These are phyloP conservation scores for Tipula vernalis DNA, from an alignment of 2,888 invertebrate genomes.

Conservation along the genomic window DNA sequence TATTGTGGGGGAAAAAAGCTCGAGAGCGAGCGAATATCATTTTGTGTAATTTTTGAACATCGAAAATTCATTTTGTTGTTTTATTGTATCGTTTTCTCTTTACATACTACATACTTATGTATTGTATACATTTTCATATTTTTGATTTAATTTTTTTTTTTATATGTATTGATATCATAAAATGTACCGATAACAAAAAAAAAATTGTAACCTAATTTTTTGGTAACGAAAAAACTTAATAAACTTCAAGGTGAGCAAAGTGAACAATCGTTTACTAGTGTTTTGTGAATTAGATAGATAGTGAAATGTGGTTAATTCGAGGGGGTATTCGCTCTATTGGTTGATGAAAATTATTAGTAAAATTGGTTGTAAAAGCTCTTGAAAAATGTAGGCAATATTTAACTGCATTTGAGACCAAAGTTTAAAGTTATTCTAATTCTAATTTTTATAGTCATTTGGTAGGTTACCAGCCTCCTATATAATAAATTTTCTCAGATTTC, in stretches of 20 bases:
- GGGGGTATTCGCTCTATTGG: neutral
- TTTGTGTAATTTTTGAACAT: neutral
- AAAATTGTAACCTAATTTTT: neutral
- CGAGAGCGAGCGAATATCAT: neutral
- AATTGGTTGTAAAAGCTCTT: too few species aligned
- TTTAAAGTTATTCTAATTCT: too few species aligned
- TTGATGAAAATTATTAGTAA: neutral
- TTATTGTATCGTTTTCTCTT: neutral
- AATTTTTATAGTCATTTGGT: too few species aligned
- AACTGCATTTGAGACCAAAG: too few species aligned
- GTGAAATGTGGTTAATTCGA: neutral
- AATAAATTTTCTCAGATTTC: too few species aligned
- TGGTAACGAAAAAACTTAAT: neutral
- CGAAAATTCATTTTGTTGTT: neutral
- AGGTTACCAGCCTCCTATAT: too few species aligned
- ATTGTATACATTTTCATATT: neutral
- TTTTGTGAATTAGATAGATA: neutral
- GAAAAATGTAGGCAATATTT: too few species aligned
- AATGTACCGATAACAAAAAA: neutral
- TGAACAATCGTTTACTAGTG: neutral
- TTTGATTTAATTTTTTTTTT: constrained; percentile 4
- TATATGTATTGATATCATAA: neutral
- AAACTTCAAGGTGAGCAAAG: constrained; percentile 6
- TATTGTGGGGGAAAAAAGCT: neutral
- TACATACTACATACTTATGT: neutral